Percentiles rank a stretch among this genome's conserved stretches.
These are phyloP conservation scores for Hiodon tergisus DNA, from an alignment of 2,113 vertebrate genomes.

Conservation along the genomic window DNA sequence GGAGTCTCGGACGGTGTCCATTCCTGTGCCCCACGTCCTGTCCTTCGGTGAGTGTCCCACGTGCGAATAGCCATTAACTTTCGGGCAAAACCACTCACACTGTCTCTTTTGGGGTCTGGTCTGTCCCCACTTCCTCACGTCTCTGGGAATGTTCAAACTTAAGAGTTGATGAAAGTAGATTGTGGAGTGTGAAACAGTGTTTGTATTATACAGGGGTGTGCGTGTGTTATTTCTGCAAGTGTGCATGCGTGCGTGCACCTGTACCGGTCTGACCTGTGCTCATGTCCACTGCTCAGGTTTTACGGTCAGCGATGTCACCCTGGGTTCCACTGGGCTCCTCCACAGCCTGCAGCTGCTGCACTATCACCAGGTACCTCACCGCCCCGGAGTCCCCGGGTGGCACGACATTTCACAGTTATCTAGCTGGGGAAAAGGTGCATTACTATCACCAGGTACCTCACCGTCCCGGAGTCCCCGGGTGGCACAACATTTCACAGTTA, in stretches of 20 bases:
- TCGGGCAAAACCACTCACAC: no score
- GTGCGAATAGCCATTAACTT: background rate
- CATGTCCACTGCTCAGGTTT: slow-evolving; percentile 64
- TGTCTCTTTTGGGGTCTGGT: background rate
- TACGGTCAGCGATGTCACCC: slow-evolving; percentile 65
- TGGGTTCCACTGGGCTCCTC: slow-evolving; percentile 77
- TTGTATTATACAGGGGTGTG: background rate
- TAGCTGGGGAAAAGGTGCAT: slow-evolving; percentile 55
- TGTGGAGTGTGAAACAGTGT: background rate
- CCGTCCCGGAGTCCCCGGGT: background rate
- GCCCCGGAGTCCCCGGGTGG: no score
- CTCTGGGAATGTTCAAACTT: background rate
- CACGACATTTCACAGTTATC: no score
- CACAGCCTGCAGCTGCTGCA: slow-evolving; percentile 78
- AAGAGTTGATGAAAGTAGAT: background rate
- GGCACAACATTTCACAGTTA: no score
- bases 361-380: slow-evolving; percentile 73
- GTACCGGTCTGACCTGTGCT: background rate
- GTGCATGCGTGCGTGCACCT: background rate
- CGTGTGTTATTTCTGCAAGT: background rate
- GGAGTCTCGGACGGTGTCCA: slow-evolving; percentile 63
- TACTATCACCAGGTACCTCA: slow-evolving; percentile 78
- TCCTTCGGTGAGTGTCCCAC: slow-evolving; percentile 76
- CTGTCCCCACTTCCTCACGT: no score
- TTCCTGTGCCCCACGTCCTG: slow-evolving; percentile 77